Evolutionary conservation across 2,888 invertebrate genomes (phyloP).

Genomic region (Apoderus coryli): DNA sequence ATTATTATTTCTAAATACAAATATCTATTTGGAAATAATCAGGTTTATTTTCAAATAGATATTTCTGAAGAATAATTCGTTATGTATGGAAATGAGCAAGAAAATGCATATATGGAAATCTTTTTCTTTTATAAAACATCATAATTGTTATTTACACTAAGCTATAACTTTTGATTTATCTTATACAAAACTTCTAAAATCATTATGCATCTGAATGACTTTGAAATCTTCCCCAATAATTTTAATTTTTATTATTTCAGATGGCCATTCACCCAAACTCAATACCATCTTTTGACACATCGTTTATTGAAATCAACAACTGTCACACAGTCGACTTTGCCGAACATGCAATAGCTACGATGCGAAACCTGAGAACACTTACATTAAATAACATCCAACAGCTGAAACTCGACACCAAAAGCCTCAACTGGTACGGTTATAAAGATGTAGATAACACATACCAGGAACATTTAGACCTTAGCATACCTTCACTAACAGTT

Average conservation of each 20-base stretch:
- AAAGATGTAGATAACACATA: conserved; percentile 21
- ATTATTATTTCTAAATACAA: too few species aligned
- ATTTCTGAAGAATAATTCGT: too few species aligned
- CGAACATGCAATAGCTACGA: conserved; percentile 41
- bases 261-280: conserved; percentile 25
- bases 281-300: conserved; percentile 24
- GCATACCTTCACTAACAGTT: conserved; percentile 29
- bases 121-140: too few species aligned
- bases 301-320: conserved; percentile 44
- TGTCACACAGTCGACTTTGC: conserved; percentile 48
- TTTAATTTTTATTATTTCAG: conserved; percentile 23
- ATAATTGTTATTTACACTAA: too few species aligned
- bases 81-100: too few species aligned
- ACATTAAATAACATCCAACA: conserved; percentile 46
- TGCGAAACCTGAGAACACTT: conserved; percentile 47
- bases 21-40: too few species aligned
- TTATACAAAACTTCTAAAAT: too few species aligned
- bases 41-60: too few species aligned
- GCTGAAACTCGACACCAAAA: conserved; percentile 44
- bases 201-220: too few species aligned
- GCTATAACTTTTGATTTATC: too few species aligned
- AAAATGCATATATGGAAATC: too few species aligned
- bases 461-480: conserved; percentile 23
- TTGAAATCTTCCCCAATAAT: too few species aligned
- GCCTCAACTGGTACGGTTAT: conserved; percentile 41